phyloP scores from a whole-genome alignment of 2,113 vertebrate genomes.

The Platycercus adscitus region DNA sequence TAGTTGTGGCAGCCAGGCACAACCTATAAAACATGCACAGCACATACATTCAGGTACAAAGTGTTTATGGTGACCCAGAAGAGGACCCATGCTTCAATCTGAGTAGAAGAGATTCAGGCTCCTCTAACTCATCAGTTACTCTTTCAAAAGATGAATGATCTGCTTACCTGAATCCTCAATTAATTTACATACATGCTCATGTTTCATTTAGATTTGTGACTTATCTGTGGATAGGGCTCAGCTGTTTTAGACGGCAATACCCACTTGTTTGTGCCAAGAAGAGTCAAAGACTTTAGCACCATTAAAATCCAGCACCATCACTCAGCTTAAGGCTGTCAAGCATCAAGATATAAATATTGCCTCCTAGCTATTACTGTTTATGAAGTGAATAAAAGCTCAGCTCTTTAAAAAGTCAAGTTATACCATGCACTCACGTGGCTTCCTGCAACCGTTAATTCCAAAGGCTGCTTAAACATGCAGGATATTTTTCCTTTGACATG shows the following conservation, averaged over 20 bases:
- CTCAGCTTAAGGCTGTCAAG: neutral
- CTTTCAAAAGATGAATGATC: neutral
- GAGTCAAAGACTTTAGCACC: neutral
- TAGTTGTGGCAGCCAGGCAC: too few relatives aligned
- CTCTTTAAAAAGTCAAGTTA: neutral
- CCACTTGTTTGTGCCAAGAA: neutral
- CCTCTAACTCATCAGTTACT: neutral
- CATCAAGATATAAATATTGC: constrained; percentile 27
- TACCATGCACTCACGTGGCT: neutral
- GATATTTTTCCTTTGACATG: constrained; percentile 62
- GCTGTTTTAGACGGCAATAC: neutral
- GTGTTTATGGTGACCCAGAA: neutral
- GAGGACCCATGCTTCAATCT: neutral
- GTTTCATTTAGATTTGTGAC: neutral
- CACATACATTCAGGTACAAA: accelerated
- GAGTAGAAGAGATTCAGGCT: neutral
- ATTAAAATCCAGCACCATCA: neutral
- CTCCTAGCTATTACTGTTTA: neutral
- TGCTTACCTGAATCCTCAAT: neutral
- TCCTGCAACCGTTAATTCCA: constrained; percentile 45
- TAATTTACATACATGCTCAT: neutral
- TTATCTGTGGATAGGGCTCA: neutral
- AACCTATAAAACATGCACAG: neutral
- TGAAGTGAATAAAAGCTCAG: neutral
- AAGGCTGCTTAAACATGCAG: constrained; percentile 39